Percentiles rank a stretch among this genome's conserved stretches.
These are phyloP conservation scores for Ditylenchus dipsaci DNA, from an alignment of 1,140 invertebrate genomes.

Conservation along the genomic window DNA sequence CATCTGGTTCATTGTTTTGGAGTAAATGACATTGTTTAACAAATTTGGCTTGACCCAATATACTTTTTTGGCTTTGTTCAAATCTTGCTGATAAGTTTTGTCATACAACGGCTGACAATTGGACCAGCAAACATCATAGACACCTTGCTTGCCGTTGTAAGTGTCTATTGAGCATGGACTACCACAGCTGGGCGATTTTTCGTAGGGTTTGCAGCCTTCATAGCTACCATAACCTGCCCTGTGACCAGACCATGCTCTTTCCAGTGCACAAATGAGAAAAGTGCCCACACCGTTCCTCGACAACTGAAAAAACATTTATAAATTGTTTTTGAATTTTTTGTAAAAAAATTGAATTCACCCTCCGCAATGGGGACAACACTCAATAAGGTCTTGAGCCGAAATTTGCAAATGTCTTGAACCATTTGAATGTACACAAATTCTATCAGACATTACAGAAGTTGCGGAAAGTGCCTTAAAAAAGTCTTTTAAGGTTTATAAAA, in stretches of 20 bases:
- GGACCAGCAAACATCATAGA: constrained; percentile 21
- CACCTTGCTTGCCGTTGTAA: constrained; percentile 16
- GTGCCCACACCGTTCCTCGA: constrained; percentile 27
- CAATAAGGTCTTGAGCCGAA: constrained; percentile 26
- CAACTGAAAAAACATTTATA: constrained; percentile 6
- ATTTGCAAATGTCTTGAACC: constrained; percentile 31
- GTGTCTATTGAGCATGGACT: constrained; percentile 32
- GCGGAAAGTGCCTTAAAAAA: constrained; percentile 28
- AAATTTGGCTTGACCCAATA: constrained; percentile 34
- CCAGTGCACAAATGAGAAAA: constrained; percentile 35
- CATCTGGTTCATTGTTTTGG: constrained; percentile 16
- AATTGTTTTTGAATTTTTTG: neutral
- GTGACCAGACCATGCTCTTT: constrained; percentile 27
- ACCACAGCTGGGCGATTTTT: constrained; percentile 26
- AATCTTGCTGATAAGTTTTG: constrained; percentile 35
- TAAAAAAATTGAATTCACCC: constrained; percentile 18
- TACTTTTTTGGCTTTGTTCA: constrained; percentile 27
- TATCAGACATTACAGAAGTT: constrained; percentile 39
- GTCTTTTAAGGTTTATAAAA: too few relatives aligned
- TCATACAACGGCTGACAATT: constrained; percentile 33
- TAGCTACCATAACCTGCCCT: constrained; percentile 31
- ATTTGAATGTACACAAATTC: constrained; percentile 32
- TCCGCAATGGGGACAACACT: constrained; percentile 39
- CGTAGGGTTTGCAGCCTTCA: constrained; percentile 40
- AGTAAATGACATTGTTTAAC: constrained; percentile 14